These are phyloP conservation scores for Aquatica leii DNA, from an alignment of 2,888 invertebrate species.

Conservation along the genomic window DNA sequence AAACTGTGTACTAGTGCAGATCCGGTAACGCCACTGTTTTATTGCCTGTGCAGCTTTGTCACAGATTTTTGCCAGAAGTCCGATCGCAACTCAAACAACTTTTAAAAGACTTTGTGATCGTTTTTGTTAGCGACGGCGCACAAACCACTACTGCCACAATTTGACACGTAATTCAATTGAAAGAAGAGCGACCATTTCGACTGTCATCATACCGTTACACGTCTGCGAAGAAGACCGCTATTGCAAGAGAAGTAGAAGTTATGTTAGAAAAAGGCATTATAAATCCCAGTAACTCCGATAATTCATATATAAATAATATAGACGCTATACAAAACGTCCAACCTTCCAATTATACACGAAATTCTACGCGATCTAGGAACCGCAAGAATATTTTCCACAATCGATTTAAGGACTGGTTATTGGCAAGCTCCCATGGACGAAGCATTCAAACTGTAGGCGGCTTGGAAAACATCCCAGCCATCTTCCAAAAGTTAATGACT, in stretches of 20 bases:
- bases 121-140: background rate
- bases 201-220: too few relatives aligned
- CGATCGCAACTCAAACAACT: background rate
- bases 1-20: too few relatives aligned
- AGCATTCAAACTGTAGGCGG: conserved; percentile 27
- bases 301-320: background rate
- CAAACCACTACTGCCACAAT: background rate
- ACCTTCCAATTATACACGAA: too few relatives aligned
- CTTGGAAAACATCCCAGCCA: conserved; percentile 39
- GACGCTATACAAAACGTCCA: conserved; percentile 37
- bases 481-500: conserved; percentile 40
- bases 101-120: background rate
- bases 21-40: background rate
- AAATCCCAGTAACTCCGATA: background rate
- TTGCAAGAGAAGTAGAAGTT: too few relatives aligned
- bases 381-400: conserved; percentile 42
- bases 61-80: background rate
- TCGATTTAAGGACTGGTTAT: conserved; percentile 38
- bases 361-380: conserved; percentile 37
- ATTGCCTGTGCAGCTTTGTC: background rate
- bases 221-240: too few relatives aligned
- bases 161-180: background rate
- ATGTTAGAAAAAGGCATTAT: too few relatives aligned
- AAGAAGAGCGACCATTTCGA: background rate
- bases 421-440: conserved; percentile 40